phyloP scores from a whole-genome alignment of 2,888 invertebrate species.

The Yponomeuta plumbellus region DNA sequence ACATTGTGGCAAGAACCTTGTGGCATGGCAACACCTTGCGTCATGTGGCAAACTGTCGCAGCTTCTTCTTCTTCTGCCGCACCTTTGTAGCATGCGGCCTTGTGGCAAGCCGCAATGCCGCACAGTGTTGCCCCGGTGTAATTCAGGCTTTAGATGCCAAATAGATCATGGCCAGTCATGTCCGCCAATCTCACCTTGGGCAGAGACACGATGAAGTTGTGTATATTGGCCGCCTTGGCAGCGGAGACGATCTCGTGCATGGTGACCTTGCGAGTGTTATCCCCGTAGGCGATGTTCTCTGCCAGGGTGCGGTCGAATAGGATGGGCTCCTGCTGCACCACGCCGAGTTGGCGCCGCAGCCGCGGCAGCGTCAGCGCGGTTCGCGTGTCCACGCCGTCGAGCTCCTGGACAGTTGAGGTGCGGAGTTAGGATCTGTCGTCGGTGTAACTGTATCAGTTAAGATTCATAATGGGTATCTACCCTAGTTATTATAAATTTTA shows the following conservation, averaged over 20 bases:
- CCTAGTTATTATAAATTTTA: no score
- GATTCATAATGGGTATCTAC: no score
- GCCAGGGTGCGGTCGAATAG: slow-evolving; percentile 88
- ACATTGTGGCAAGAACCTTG: no score
- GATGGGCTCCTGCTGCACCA: slow-evolving; percentile 91
- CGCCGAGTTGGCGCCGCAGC: slow-evolving; percentile 84
- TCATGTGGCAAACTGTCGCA: no score
- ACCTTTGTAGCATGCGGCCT: no score
- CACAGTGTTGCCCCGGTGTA: no score
- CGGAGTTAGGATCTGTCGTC: not conserved
- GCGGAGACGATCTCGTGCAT: slow-evolving; percentile 85
- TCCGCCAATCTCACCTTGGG: slow-evolving; percentile 69
- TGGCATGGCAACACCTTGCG: no score
- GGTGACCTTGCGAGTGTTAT: slow-evolving; percentile 80
- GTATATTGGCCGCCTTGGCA: slow-evolving; percentile 87
- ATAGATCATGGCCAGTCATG: no score
- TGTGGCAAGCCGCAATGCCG: no score
- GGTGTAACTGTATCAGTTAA: no score
- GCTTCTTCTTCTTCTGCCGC: no score
- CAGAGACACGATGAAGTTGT: slow-evolving; percentile 83
- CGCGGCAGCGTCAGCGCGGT: slow-evolving; percentile 78
- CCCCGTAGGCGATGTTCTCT: slow-evolving; percentile 92
- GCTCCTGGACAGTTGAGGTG: slow-evolving; percentile 43
- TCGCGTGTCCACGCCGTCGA: slow-evolving; percentile 76
- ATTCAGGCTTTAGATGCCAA: no score